A percentile compares a stretch with the other conserved stretches of the same genome.
phyloP scores from a whole-genome alignment of 2,113 vertebrate species.

The Charina bottae region DNA sequence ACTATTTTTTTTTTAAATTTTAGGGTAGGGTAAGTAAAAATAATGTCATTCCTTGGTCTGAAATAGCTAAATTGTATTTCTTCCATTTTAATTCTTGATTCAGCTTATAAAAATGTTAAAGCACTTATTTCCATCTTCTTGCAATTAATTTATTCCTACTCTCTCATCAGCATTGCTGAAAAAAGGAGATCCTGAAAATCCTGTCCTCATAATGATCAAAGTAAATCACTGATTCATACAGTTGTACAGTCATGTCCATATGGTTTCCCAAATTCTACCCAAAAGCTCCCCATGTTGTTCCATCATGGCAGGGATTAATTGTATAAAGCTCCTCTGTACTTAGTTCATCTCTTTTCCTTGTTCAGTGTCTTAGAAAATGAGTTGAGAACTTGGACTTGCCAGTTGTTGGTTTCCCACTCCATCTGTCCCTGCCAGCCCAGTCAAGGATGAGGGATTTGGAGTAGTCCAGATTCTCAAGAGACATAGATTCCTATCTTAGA shows the following conservation, averaged over 20 bases:
- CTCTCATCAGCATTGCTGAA: constrained; percentile 6
- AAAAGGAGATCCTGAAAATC: constrained; percentile 14
- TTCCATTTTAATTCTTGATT: background rate
- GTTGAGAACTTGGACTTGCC: background rate
- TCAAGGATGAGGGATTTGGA: background rate
- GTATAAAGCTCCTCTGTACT: background rate
- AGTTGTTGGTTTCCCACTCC: background rate
- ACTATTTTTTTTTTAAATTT: background rate
- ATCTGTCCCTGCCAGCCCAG: background rate
- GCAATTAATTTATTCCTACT: constrained; percentile 2
- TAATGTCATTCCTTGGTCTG: background rate
- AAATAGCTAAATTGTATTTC: background rate
- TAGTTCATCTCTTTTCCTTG: background rate
- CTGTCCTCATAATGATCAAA: background rate
- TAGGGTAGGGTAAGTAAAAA: background rate
- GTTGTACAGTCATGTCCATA: background rate
- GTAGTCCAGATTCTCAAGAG: background rate
- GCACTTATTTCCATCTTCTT: background rate
- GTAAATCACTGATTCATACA: background rate
- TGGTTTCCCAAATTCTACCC: background rate
- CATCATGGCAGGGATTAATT: background rate
- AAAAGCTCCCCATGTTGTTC: background rate
- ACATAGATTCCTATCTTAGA: background rate
- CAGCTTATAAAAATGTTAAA: background rate
- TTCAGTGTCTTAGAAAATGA: background rate